Evolutionary conservation across 2,797 vertebrate genomes (phyloP).

Genomic region (Arrhamphus sclerolepis): DNA sequence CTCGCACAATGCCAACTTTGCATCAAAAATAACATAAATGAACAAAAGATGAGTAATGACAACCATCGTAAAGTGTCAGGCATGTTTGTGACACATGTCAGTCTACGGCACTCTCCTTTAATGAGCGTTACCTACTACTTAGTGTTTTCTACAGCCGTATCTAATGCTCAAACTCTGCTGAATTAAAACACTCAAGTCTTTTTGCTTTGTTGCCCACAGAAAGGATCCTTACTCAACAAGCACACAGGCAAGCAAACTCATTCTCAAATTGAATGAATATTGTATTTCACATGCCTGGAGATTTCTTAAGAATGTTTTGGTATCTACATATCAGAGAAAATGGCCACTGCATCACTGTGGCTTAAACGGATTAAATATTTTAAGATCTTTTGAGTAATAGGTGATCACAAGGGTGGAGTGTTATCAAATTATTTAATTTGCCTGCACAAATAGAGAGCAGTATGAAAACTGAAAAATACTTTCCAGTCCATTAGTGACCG

Average conservation of each 20-base stretch:
- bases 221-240: slow-evolving; percentile 6
- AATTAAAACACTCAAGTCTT: background rate
- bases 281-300: background rate
- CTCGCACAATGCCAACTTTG: background rate
- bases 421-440: too few species aligned
- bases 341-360: background rate
- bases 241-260: slow-evolving; percentile 15
- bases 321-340: background rate
- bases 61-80: background rate
- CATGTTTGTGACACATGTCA: background rate
- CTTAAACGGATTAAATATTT: slow-evolving; percentile 3
- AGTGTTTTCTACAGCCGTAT: background rate
- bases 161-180: background rate
- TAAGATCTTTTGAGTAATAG: background rate
- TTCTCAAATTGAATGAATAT: background rate
- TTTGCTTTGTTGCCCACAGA: background rate
- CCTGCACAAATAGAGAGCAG: too few species aligned
- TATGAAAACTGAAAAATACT: too few species aligned
- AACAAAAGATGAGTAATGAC: background rate
- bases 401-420: too few species aligned
- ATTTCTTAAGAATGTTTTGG: background rate
- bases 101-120: too few species aligned
- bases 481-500: too few species aligned
- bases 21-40: background rate
- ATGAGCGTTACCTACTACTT: too few species aligned